These are phyloP conservation scores for Tautogolabrus adspersus DNA, from an alignment of 2,113 vertebrate species.

Conservation along the genomic window DNA sequence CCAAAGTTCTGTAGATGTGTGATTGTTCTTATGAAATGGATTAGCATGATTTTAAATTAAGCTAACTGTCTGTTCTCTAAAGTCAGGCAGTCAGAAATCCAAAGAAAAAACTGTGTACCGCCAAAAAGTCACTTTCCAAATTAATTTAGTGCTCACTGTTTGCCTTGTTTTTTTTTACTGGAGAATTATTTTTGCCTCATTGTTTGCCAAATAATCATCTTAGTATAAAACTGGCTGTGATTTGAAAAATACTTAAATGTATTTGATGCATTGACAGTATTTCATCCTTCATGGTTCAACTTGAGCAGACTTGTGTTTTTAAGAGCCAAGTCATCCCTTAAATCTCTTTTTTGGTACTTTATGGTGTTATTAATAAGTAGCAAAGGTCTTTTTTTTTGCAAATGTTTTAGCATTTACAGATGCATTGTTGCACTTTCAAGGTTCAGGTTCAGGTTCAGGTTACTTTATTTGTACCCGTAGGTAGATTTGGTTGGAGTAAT, in stretches of 20 bases:
- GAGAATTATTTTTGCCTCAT: neutral
- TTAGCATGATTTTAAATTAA: constrained; percentile 46
- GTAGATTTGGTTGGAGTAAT: too few species aligned
- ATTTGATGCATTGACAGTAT: neutral
- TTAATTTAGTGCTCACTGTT: constrained; percentile 11
- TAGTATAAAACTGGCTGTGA: neutral
- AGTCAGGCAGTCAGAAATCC: constrained; percentile 31
- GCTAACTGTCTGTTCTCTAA: constrained; percentile 28
- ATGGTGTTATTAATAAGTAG: neutral
- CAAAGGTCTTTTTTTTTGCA: neutral
- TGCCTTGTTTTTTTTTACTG: constrained; percentile 2
- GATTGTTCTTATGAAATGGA: constrained; percentile 47
- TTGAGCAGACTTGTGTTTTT: neutral
- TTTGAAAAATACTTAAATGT: constrained; percentile 9
- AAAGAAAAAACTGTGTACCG: constrained; percentile 11
- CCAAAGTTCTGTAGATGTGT: constrained; percentile 24
- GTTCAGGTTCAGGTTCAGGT: too few species aligned
- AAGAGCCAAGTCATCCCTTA: neutral
- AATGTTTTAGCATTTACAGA: neutral
- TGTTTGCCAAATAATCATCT: constrained; percentile 7
- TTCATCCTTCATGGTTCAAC: neutral
- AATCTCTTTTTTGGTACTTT: neutral
- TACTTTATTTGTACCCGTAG: too few species aligned
- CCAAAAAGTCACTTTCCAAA: constrained; percentile 45
- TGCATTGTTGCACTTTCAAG: neutral